Conservation (phyloP, 2,797 vertebrate genomes). For the Myripristis jacobus region DNA sequence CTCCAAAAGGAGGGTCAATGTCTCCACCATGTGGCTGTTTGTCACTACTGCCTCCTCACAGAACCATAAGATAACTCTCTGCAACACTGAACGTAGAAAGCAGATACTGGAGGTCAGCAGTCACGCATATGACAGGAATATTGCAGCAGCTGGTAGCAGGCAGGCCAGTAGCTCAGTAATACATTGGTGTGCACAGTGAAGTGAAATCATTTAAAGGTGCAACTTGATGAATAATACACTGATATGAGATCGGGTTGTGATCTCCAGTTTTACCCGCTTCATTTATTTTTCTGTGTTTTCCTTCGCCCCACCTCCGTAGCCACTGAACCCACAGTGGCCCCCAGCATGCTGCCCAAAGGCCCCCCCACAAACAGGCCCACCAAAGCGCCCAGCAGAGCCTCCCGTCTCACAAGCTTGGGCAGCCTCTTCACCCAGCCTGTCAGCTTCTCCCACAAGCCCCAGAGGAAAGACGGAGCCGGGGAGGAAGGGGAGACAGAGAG, state of each 20-base stretch:
- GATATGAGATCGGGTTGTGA: background rate
- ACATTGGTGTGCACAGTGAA: slow-evolving; percentile 14
- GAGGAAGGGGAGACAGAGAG: slow-evolving; percentile 19
- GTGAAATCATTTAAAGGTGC: slow-evolving; percentile 44
- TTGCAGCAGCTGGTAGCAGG: background rate
- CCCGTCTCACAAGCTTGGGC: slow-evolving; percentile 72
- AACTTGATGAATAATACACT: background rate
- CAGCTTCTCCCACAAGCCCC: slow-evolving; percentile 77
- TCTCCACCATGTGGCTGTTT: slow-evolving; percentile 68
- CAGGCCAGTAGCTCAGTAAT: slow-evolving; percentile 13
- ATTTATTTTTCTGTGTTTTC: slow-evolving; percentile 72
- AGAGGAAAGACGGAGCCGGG: slow-evolving; percentile 48
- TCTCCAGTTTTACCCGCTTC: slow-evolving; percentile 7
- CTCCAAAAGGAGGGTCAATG: slow-evolving; percentile 28
- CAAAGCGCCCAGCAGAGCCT: slow-evolving; percentile 80
- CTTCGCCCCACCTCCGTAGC: slow-evolving; percentile 83
- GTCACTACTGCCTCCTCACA: slow-evolving; percentile 2
- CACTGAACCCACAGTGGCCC: slow-evolving; percentile 83
- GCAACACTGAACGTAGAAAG: background rate
- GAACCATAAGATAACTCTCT: background rate
- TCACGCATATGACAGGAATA: slow-evolving; percentile 28
- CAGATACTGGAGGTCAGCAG: background rate
- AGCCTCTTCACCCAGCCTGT: slow-evolving; percentile 71
- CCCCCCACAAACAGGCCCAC: slow-evolving; percentile 83
- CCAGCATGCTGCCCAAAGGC: slow-evolving; percentile 75